These are phyloP conservation scores for Vulpes lagopus DNA, from an alignment of 2,113 vertebrate species.

Conservation along the genomic window DNA sequence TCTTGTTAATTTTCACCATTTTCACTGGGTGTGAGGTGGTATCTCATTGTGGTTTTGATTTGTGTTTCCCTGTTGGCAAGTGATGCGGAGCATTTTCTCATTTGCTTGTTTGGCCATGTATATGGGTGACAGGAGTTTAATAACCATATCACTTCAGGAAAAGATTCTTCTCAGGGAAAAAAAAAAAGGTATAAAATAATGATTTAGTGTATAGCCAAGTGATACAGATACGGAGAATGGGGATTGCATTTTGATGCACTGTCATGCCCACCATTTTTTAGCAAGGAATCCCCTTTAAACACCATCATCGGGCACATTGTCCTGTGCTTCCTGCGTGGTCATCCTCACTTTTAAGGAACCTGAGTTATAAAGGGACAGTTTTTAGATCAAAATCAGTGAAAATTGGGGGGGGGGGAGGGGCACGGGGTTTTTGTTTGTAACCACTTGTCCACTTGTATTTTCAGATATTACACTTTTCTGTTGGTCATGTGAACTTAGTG, in stretches of 20 bases:
- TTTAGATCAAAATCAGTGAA: neutral
- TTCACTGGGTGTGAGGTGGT: too few relatives aligned
- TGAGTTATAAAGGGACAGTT: neutral
- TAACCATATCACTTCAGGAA: neutral
- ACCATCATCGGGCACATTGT: too few relatives aligned
- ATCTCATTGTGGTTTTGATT: too few relatives aligned
- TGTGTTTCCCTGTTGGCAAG: too few relatives aligned
- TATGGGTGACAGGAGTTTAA: neutral
- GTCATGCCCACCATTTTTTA: accelerated
- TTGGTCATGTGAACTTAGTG: neutral
- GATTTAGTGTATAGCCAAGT: neutral
- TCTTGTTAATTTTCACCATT: too few relatives aligned
- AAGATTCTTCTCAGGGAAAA: neutral
- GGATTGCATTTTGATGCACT: accelerated
- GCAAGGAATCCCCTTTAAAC: neutral
- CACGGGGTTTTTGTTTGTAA: neutral
- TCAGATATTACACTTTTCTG: neutral
- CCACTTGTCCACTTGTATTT: neutral
- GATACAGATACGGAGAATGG: accelerated
- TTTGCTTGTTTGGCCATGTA: too few relatives aligned
- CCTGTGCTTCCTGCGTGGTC: neutral
- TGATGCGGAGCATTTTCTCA: too few relatives aligned
- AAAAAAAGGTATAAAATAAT: neutral
- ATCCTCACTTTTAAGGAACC: neutral
- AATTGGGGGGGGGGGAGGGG: neutral